These are phyloP conservation scores for Oegoconia quadripuncta DNA, from an alignment of 2,888 invertebrate genomes.

Conservation along the genomic window DNA sequence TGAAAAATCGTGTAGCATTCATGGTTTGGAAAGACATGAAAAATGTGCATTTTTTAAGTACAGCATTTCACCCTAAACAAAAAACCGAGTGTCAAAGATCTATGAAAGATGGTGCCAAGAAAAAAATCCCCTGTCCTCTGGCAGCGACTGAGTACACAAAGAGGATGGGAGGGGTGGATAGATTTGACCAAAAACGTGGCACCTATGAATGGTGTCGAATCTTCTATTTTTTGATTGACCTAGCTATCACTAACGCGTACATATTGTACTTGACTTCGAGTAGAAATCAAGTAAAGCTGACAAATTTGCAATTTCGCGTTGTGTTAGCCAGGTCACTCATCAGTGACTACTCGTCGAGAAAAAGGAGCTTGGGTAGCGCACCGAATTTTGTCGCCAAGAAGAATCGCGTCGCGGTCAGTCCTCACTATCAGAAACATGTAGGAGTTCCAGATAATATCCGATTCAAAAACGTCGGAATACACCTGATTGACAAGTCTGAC, in stretches of 20 bases:
- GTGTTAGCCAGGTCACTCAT: too few relatives aligned
- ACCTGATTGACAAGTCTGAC: too few relatives aligned
- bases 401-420: too few relatives aligned
- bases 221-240: conserved; percentile 25
- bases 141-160: conserved; percentile 18
- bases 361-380: too few relatives aligned
- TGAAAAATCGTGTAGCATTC: conserved; percentile 24
- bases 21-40: conserved; percentile 30
- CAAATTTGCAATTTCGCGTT: neutral
- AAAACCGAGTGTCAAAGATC: conserved; percentile 19
- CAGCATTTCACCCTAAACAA: conserved; percentile 28
- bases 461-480: too few relatives aligned
- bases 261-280: too few relatives aligned
- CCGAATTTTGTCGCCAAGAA: too few relatives aligned
- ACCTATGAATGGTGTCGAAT: conserved; percentile 23
- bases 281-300: too few relatives aligned
- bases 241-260: conserved; percentile 13
- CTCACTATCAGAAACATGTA: too few relatives aligned
- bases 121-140: conserved; percentile 10
- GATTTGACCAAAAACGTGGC: conserved; percentile 19
- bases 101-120: conserved; percentile 17
- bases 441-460: too few relatives aligned
- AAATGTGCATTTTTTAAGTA: conserved; percentile 25
- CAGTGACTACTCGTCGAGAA: too few relatives aligned
- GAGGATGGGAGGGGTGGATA: conserved; percentile 22